Base-by-base conservation (phyloP, 2,113 vertebrate genomes). In the Sisor rabdophorus region DNA sequence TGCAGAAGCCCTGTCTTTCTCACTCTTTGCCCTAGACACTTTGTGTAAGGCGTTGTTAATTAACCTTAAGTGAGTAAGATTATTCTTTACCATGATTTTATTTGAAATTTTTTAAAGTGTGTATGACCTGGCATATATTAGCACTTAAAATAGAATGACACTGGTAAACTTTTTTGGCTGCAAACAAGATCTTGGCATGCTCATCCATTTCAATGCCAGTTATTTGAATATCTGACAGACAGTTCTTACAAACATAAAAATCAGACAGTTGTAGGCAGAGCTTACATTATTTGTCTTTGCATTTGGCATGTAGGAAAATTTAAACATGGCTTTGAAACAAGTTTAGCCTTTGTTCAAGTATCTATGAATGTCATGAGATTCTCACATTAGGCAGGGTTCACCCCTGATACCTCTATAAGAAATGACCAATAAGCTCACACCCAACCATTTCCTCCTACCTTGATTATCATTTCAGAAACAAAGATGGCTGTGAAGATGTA, bases 401-500 rank as follows among this genome's bases (percentile, higher is more conserved):
- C 72, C 75, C 40, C 36, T 0, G 12, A 22, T 60, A 71, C 61
- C 30, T 52, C 73, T 50, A 48, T 63, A 63, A 80, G 56, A 56
- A 28, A 22, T 36, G 12, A 73, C 54, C 58, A 26, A 7, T 47
- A 15, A 56, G 16, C 6, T 40, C 78, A 71, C 44, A 36, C 59
- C 3, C 56, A 79, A 73, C 30, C 22, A 48, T 70, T 32, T 36
- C 78, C 77, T 73, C 88, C 92, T 90, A 98, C 97, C 96, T 99
- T 99, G 83, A 99, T 90, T 63, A 94, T 93, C 97, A 99, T 99
- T 89, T 99, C 97, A 22, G 95, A 88, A 87, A 99, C 92, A 81
- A 99, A 99, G 88, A 99, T 96, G 1, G 93, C 93, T 0, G 97
- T 99, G 89, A 99, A 99, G 90, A 98, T 96, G 89, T 99, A 99